phyloP scores from a whole-genome alignment of 2,888 invertebrate species.

The Lagria hirta region DNA sequence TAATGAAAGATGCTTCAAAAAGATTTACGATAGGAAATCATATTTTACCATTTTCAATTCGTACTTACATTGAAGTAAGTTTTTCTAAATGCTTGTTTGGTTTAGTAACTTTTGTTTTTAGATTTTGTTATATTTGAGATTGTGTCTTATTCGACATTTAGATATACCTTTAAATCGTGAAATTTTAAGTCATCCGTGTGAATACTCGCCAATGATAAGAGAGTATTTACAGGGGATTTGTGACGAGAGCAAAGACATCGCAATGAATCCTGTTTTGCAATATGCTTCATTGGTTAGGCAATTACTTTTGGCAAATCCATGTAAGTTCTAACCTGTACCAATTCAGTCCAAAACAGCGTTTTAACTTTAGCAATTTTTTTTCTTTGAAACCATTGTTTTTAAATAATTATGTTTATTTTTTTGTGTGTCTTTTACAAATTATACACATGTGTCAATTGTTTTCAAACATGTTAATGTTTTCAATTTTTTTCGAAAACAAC shows the following conservation, averaged over 20 bases:
- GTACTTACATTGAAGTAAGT: conserved; percentile 71
- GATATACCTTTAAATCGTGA: conserved; percentile 59
- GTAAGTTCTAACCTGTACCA: conserved; percentile 52
- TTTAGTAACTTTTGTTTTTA: conserved; percentile 44
- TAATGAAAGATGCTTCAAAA: conserved; percentile 62
- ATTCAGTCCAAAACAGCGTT: no score
- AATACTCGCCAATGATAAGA: conserved; percentile 66
- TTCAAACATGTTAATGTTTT: no score
- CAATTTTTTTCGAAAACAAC: no score
- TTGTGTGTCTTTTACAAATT: no score
- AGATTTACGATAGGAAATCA: conserved; percentile 66
- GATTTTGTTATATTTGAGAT: conserved; percentile 77
- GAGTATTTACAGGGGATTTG: conserved; percentile 43
- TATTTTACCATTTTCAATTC: conserved; percentile 69
- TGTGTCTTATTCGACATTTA: conserved; percentile 71
- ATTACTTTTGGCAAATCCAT: conserved; percentile 66
- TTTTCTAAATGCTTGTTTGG: conserved; percentile 6
- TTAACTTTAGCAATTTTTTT: no score
- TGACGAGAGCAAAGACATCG: conserved; percentile 51
- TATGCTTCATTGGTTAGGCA: conserved; percentile 70
- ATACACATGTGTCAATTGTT: no score
- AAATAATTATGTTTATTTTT: no score
- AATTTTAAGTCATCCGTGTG: conserved; percentile 64
- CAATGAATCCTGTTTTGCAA: conserved; percentile 62
- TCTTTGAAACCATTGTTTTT: no score